Percentiles rank a stretch among this genome's conserved stretches.
Evolutionary conservation across 2,113 vertebrate genomes (phyloP).

Genomic region (Puma concolor): DNA sequence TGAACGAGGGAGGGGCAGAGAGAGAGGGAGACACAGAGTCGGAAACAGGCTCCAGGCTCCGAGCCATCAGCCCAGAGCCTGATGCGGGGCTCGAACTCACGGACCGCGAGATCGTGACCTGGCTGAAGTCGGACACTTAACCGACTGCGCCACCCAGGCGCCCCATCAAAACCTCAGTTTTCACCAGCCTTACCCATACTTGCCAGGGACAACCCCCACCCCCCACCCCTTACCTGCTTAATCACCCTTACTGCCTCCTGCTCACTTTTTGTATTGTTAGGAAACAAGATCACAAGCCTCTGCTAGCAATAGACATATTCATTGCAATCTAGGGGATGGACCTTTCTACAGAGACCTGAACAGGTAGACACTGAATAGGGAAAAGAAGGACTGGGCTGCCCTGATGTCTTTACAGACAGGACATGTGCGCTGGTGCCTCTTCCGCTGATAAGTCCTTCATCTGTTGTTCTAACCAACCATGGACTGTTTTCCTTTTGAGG

Average conservation of each 20-base stretch:
- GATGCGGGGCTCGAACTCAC: too few species aligned
- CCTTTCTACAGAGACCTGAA: not conserved
- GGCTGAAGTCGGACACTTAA: too few species aligned
- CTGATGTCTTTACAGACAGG: not conserved
- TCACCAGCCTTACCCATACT: not conserved
- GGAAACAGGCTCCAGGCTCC: too few species aligned
- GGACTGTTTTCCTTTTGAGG: not conserved
- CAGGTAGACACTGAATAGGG: not conserved
- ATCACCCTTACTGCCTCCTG: not conserved
- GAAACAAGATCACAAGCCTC: conserved; percentile 12
- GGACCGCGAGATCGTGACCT: too few species aligned
- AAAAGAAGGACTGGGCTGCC: not conserved
- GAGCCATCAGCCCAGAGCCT: too few species aligned
- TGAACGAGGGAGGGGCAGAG: too few species aligned
- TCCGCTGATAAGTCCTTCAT: conserved; percentile 10
- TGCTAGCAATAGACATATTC: not conserved
- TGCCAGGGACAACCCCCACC: not conserved
- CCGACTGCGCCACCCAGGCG: too few species aligned
- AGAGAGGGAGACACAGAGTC: too few species aligned
- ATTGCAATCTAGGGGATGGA: not conserved
- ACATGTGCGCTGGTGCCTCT: not conserved
- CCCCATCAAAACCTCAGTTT: conserved; percentile 42
- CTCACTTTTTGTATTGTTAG: not conserved
- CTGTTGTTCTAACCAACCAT: conserved; percentile 4
- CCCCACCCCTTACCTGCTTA: not conserved